Conservation (phyloP, 2,888 invertebrate species). For the Temnothorax unifasciatus region DNA sequence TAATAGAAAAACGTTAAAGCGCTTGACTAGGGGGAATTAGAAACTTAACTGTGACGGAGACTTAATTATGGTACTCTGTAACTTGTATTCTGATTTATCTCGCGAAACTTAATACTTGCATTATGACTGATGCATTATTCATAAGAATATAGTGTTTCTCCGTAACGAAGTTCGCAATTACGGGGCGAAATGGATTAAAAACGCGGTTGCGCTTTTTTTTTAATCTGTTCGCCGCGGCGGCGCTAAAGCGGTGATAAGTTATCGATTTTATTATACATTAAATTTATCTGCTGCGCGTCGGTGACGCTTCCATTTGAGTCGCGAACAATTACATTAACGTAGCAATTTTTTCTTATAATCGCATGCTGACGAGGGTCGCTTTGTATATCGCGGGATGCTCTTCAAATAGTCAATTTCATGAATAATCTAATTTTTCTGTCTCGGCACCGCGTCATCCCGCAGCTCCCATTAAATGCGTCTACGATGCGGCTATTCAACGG, state of each 20-base stretch:
- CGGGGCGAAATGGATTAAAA: conserved; percentile 44
- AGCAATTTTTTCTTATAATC: conserved; percentile 51
- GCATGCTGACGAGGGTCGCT: conserved; percentile 44
- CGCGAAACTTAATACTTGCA: conserved; percentile 33
- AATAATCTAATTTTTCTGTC: conserved; percentile 50
- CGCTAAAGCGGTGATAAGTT: conserved; percentile 34
- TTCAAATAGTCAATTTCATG: conserved; percentile 47
- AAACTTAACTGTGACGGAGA: not conserved
- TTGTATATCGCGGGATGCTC: conserved; percentile 35
- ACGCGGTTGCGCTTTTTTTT: conserved; percentile 30
- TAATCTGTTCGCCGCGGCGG: conserved; percentile 1
- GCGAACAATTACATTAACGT: conserved; percentile 35
- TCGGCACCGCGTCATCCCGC: conserved; percentile 26
- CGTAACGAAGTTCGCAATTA: conserved; percentile 42
- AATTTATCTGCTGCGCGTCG: conserved; percentile 25
- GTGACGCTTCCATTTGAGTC: conserved; percentile 36
- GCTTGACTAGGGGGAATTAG: not conserved
- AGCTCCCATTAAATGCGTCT: conserved; percentile 35
- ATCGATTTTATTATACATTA: conserved; percentile 36
- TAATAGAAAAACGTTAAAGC: not conserved
- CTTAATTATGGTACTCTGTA: conserved; percentile 3
- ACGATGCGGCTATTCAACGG: conserved; percentile 35
- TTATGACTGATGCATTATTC: conserved; percentile 51
- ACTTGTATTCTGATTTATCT: conserved; percentile 34
- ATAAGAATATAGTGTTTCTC: conserved; percentile 36